phyloP scores from a whole-genome alignment of 2,888 invertebrate species.

The Phaonia tiefii region DNA sequence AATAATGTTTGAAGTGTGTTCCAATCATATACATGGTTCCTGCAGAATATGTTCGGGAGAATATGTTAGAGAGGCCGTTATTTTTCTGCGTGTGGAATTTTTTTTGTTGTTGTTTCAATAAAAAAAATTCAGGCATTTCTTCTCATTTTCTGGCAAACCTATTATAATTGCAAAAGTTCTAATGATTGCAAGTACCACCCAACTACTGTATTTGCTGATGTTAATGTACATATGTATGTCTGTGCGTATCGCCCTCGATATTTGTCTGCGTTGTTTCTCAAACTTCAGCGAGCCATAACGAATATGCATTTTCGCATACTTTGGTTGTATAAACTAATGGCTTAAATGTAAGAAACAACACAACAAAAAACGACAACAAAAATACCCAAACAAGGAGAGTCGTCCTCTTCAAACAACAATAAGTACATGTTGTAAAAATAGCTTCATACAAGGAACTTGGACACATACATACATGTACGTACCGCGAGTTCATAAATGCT shows the following conservation, averaged over 20 bases:
- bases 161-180: too few species aligned
- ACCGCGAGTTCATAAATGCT: too few species aligned
- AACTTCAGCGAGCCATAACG: conserved; percentile 52
- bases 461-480: too few species aligned
- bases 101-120: conserved; percentile 18
- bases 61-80: too few species aligned
- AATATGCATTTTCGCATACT: conserved; percentile 55
- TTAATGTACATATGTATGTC: not conserved
- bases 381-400: not conserved
- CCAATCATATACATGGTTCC: too few species aligned
- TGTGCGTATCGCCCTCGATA: not conserved
- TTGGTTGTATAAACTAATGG: conserved; percentile 47
- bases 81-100: too few species aligned
- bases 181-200: too few species aligned
- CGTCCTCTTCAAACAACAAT: conserved; percentile 1
- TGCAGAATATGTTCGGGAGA: too few species aligned
- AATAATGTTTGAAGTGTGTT: too few species aligned
- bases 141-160: too few species aligned
- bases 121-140: conserved; percentile 35
- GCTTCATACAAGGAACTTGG: not conserved
- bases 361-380: not conserved
- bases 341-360: conserved; percentile 12
- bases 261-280: not conserved
- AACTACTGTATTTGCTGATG: not conserved
- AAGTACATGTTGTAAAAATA: not conserved